These are phyloP conservation scores for Labeo calbasu DNA, from an alignment of 2,797 vertebrate genomes.

Conservation along the genomic window DNA sequence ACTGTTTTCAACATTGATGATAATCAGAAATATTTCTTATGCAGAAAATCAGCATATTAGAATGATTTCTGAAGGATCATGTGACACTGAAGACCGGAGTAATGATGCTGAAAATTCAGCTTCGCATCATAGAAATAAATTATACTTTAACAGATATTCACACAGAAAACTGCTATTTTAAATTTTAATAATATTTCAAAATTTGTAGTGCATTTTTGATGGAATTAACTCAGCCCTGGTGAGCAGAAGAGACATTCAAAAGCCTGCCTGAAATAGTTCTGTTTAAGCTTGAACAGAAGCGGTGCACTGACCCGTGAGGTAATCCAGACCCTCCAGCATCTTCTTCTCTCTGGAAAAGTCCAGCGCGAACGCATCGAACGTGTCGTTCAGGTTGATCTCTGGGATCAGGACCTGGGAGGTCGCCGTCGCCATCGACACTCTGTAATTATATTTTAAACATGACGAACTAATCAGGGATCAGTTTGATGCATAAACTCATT, in stretches of 20 bases:
- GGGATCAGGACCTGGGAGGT: slow-evolving; percentile 97
- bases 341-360: slow-evolving; percentile 98
- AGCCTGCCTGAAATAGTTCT: not conserved
- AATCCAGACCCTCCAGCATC: slow-evolving; percentile 95
- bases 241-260: no score
- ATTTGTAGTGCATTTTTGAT: not conserved
- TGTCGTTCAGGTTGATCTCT: slow-evolving; percentile 97
- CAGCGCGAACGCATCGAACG: slow-evolving; percentile 95
- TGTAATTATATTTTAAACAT: slow-evolving; percentile 64
- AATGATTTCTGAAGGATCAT: not conserved
- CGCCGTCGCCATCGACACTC: slow-evolving; percentile 98
- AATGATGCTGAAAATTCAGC: no score
- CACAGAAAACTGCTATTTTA: not conserved
- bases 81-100: not conserved
- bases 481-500: not conserved
- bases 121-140: not conserved
- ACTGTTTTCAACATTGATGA: not conserved
- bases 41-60: no score
- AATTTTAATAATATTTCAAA: not conserved
- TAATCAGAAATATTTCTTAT: no score
- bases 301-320: slow-evolving; percentile 89
- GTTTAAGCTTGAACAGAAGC: not conserved
- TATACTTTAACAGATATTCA: no score
- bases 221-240: not conserved
- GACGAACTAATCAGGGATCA: not conserved